phyloP scores from a whole-genome alignment of 2,797 vertebrate species.

The Tragelaphus oryx region DNA sequence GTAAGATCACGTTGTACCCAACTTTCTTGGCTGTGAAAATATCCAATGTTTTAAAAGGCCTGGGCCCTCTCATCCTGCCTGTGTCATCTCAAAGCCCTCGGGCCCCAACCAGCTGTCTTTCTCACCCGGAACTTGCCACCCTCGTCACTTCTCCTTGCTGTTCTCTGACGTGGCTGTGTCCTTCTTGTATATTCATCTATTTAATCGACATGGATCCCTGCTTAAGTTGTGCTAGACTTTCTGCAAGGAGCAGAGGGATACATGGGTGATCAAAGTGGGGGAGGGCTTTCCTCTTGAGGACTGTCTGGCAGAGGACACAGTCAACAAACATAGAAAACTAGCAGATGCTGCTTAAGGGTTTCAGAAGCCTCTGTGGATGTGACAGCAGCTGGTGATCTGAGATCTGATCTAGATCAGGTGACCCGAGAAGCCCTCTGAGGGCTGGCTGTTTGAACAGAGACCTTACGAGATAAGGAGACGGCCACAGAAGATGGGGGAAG shows the following conservation, averaged over 20 bases:
- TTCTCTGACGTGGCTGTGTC: too few species aligned
- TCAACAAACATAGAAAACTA: not conserved
- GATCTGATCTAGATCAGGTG: not conserved
- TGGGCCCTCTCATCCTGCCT: accelerated
- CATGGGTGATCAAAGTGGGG: not conserved
- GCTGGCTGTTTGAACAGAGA: not conserved
- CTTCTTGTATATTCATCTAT: not conserved
- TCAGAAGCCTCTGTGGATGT: not conserved
- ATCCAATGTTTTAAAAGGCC: not conserved
- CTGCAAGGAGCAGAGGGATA: not conserved
- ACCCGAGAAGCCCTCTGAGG: not conserved
- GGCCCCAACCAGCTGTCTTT: not conserved
- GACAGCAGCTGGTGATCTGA: accelerated
- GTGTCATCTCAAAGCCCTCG: not conserved
- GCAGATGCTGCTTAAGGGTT: not conserved
- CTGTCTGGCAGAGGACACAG: not conserved
- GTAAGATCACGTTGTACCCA: not conserved
- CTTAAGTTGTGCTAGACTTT: not conserved
- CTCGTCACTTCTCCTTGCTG: not conserved
- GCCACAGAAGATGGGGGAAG: not conserved
- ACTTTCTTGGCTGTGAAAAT: not conserved
- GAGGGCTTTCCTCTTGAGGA: not conserved
- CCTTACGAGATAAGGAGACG: not conserved
- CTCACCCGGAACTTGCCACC: not conserved
- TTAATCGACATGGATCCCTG: not conserved